Evolutionary conservation across 2,113 vertebrate genomes (phyloP).

Genomic region (Vidua chalybeata): DNA sequence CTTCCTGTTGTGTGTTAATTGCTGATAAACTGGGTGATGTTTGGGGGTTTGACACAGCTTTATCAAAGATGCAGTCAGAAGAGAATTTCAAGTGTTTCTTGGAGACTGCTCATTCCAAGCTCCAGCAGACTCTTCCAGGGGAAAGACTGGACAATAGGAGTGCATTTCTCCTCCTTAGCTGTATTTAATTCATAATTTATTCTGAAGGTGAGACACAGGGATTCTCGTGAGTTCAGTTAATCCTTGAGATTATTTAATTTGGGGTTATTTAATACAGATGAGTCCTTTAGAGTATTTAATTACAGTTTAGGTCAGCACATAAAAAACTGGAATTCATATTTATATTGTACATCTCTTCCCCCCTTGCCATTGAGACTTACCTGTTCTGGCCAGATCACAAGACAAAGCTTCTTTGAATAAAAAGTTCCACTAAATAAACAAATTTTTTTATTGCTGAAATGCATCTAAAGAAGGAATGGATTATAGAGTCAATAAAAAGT

Average conservation of each 20-base stretch:
- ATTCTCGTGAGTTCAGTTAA: background rate
- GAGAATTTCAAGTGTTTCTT: background rate
- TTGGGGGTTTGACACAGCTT: background rate
- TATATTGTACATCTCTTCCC: background rate
- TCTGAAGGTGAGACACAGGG: background rate
- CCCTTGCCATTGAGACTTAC: background rate
- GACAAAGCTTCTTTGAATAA: background rate
- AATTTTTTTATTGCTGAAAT: background rate
- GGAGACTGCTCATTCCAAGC: background rate
- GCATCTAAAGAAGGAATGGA: background rate
- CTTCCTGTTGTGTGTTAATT: background rate
- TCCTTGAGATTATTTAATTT: constrained; percentile 9
- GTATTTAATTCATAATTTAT: background rate
- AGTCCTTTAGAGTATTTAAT: background rate
- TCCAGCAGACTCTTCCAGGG: background rate
- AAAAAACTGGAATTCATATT: background rate
- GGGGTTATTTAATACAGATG: background rate
- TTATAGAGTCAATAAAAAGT: background rate
- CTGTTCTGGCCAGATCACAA: background rate
- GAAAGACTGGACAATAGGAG: background rate
- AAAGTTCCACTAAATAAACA: background rate
- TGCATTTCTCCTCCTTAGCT: background rate
- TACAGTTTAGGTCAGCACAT: background rate
- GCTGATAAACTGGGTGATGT: background rate
- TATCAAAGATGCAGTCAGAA: background rate